A percentile compares a stretch with the other conserved stretches of the same genome.
Evolutionary conservation across 2,888 invertebrate genomes (phyloP).

Genomic region (Crossocerus cetratus): DNA sequence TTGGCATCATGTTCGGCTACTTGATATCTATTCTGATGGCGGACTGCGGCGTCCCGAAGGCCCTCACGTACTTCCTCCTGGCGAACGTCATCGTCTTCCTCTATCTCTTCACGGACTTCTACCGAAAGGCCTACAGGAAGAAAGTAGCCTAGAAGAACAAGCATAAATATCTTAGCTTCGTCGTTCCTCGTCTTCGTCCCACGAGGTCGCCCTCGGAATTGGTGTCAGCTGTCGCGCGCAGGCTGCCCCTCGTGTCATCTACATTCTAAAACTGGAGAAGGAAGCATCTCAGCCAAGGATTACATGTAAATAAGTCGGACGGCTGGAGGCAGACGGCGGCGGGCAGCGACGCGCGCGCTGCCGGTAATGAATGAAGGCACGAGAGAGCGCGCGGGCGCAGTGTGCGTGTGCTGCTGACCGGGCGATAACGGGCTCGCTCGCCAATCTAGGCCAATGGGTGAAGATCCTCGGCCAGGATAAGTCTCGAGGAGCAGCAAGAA

Average conservation of each 20-base stretch:
- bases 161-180: neutral
- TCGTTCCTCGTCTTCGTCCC: too few relatives aligned
- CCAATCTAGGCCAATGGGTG: conserved; percentile 29
- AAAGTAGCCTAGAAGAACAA: conserved; percentile 68
- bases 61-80: conserved; percentile 80
- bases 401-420: too few relatives aligned
- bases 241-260: too few relatives aligned
- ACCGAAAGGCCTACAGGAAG: conserved; percentile 79
- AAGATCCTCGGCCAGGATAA: neutral
- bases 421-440: conserved; percentile 3
- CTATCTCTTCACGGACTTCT: conserved; percentile 81
- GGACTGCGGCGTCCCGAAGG: conserved; percentile 80
- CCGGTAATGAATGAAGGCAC: conserved; percentile 6
- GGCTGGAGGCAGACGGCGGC: too few relatives aligned
- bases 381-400: neutral
- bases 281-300: too few relatives aligned
- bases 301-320: too few relatives aligned
- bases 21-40: conserved; percentile 79
- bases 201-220: too few relatives aligned
- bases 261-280: too few relatives aligned
- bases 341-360: too few relatives aligned
- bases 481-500: too few relatives aligned
- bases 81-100: conserved; percentile 80
- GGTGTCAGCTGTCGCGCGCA: too few relatives aligned
- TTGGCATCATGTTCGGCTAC: conserved; percentile 83